Evolutionary conservation across 92 coral and sea anemone species (phyloP), one percentile per base, ranked within the genome.

Genomic region (Bergia puertoricense): DNA sequence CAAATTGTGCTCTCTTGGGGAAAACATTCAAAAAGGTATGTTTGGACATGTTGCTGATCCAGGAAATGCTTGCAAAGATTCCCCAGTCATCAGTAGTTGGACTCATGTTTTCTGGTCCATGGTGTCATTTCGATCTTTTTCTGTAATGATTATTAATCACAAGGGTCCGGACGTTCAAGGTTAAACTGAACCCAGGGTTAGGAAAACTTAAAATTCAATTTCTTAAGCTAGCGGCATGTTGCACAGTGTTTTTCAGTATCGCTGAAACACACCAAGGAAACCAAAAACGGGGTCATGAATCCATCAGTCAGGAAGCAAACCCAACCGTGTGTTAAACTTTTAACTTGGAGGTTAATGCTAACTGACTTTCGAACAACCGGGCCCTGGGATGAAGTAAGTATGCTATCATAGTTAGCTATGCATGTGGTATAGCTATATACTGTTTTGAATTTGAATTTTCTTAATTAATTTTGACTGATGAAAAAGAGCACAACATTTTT

Each of bases 361-460:
- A 30, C 30, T 30, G 30, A 30, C 30, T 30, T 30, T 30, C 30
- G 30, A 30, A 30, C 30, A 30, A 30, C 30, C 30, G 30, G 30
- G 30, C 30, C 30, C 30, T 30, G 30, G 30, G 30, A 30, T 30
- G 30, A 30, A 30, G 30, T 30, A 30, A 20, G 69, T 14, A 36
- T 84, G 54, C 45, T 45, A 69, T 68, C 75, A 84, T 5, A 39
- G 68, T 16, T 39, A 10, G 8, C 68, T 84, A 69, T 84, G 54
- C 68, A 68, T 46, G 62, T 79, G 44, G 38, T 84, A 48, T 56
- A 43, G 79, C 75, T 45, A 30, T 30, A 30, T 30, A 30, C 30
- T 42, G 65, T 42, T 30, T 43, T 82, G 13, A 42, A 42, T 37
- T 51, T 82, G 37, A 68, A 68, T 46, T n/a, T 2, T 46, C 41